A percentile compares a stretch with the other conserved stretches of the same genome.
phyloP scores from a whole-genome alignment of 2,888 invertebrate genomes.

The Aspidiotus destructor region DNA sequence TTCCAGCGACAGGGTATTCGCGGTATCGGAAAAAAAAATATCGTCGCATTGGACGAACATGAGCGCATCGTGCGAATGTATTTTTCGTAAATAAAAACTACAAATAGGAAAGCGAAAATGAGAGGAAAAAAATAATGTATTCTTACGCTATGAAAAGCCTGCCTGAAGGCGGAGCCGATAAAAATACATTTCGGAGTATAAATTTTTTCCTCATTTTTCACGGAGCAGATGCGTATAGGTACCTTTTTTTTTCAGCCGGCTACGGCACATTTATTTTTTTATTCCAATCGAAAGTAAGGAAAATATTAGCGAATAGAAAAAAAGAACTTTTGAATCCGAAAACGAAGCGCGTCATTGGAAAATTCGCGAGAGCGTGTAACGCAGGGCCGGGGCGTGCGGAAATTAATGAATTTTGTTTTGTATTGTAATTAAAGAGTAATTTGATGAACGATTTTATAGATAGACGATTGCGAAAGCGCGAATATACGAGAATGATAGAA shows the following conservation, averaged over 20 bases:
- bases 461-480: too few relatives aligned
- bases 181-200: background rate
- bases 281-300: background rate
- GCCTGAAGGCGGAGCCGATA: slow-evolving; percentile 2
- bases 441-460: background rate
- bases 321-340: background rate
- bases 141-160: background rate
- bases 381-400: background rate
- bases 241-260: background rate
- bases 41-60: background rate
- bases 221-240: too few relatives aligned
- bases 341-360: background rate
- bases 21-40: slow-evolving; percentile 1
- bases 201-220: too few relatives aligned
- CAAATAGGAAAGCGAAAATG: slow-evolving; percentile 1
- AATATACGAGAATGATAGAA: too few relatives aligned
- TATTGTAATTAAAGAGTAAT: slow-evolving; percentile 1
- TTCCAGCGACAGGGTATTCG: slow-evolving; percentile 2
- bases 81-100: background rate
- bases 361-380: background rate
- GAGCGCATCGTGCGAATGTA: background rate
- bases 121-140: background rate
- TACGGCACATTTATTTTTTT: background rate
- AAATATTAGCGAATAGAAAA: background rate
- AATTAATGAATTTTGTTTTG: background rate